Evolutionary conservation across 2,113 vertebrate species (phyloP).

Genomic region (Sclerurus mexicanus): DNA sequence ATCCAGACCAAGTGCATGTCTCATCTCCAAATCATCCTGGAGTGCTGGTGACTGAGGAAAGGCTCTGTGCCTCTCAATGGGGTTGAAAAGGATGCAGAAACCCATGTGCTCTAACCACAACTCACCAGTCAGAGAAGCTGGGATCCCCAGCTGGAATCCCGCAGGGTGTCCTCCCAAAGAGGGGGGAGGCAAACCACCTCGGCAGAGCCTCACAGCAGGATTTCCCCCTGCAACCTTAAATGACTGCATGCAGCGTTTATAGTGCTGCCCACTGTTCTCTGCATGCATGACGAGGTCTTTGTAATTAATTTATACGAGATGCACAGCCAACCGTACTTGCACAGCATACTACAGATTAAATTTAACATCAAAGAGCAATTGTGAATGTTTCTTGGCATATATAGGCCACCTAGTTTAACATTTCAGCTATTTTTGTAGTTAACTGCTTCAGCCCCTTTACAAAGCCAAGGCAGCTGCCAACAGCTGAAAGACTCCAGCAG

Average conservation of each 20-base stretch:
- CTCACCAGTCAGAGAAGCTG: background rate
- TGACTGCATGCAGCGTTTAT: rapidly evolving
- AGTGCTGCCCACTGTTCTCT: background rate
- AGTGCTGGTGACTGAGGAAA: background rate
- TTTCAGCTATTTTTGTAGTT: background rate
- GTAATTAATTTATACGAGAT: background rate
- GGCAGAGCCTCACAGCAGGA: background rate
- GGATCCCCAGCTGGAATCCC: background rate
- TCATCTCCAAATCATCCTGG: rapidly evolving
- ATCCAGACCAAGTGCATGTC: rapidly evolving
- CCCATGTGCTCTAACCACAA: rapidly evolving
- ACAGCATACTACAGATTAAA: background rate
- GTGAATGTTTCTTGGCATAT: constrained; percentile 41
- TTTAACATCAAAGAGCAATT: constrained; percentile 40
- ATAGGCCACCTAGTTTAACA: constrained; percentile 50
- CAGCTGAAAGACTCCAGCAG: background rate
- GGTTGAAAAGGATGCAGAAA: background rate
- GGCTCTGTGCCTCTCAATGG: background rate
- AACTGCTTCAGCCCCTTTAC: background rate
- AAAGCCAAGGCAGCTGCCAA: background rate
- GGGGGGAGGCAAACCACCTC: background rate
- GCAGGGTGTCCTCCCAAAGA: background rate
- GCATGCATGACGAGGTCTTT: background rate
- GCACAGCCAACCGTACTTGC: background rate
- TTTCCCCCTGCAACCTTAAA: background rate